Evolutionary conservation across 2,113 vertebrate genomes (phyloP).

Genomic region (Oncorhynchus mykiss): DNA sequence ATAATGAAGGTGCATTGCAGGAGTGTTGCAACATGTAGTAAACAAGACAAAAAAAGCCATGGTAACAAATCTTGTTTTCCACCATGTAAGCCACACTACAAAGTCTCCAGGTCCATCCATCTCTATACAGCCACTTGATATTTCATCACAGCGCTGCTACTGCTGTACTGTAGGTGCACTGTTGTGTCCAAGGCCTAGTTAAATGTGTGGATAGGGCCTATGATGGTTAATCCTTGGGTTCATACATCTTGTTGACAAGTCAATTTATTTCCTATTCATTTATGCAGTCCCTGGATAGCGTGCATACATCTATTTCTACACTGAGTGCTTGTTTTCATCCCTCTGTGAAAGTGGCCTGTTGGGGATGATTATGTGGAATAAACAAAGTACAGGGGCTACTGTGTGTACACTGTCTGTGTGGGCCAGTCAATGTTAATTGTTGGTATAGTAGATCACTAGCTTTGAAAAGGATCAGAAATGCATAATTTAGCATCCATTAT

Average conservation of each 20-base stretch:
- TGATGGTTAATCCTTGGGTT: constrained; percentile 17
- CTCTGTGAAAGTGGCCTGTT: too few species aligned
- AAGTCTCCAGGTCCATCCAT: constrained; percentile 35
- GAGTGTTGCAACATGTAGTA: constrained; percentile 36
- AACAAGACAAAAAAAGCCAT: constrained; percentile 32
- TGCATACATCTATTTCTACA: constrained; percentile 4
- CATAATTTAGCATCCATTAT: too few species aligned
- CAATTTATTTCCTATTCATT: constrained; percentile 20
- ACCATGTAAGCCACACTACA: constrained; percentile 24
- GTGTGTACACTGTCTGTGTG: neutral
- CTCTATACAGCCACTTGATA: constrained; percentile 27
- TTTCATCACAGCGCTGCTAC: constrained; percentile 27
- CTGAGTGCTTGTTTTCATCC: neutral
- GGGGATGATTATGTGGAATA: neutral
- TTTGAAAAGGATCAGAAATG: too few species aligned
- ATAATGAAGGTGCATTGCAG: neutral
- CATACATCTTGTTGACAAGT: constrained; percentile 21
- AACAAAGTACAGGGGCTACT: neutral
- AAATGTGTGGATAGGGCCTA: neutral
- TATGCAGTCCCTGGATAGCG: neutral
- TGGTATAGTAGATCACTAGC: neutral
- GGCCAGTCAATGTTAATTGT: neutral
- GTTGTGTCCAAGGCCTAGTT: neutral
- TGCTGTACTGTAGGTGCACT: constrained; percentile 2
- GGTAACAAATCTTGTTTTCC: constrained; percentile 37